Percentiles rank a stretch among this genome's conserved stretches.
Evolutionary conservation across 2,888 invertebrate species (phyloP).

Genomic region (Nomada fabriciana): DNA sequence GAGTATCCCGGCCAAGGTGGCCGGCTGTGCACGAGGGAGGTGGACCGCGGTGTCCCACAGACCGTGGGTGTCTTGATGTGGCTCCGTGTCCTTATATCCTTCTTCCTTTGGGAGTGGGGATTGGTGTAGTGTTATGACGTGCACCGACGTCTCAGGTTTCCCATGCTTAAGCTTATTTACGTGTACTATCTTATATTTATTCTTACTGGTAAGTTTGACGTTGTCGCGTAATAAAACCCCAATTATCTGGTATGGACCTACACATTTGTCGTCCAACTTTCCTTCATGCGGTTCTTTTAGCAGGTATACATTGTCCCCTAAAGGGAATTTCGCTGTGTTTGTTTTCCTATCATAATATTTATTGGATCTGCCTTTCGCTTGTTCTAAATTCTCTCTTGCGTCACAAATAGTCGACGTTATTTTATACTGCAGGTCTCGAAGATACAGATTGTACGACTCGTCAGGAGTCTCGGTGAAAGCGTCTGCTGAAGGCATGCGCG

Average conservation of each 20-base stretch:
- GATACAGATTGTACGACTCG: neutral
- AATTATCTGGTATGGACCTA: neutral
- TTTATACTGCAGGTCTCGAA: neutral
- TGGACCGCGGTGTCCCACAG: too few relatives aligned
- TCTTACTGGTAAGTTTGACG: neutral
- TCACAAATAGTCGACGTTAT: neutral
- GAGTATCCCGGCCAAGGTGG: too few relatives aligned
- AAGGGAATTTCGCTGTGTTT: neutral
- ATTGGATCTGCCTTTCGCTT: neutral
- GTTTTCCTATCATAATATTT: neutral
- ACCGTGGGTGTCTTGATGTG: too few relatives aligned
- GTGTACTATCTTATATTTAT: neutral
- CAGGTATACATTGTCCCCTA: neutral
- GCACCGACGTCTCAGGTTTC: too few relatives aligned
- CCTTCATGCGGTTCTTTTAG: neutral
- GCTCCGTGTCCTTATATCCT: too few relatives aligned
- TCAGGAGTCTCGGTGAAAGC: neutral
- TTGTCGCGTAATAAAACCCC: neutral
- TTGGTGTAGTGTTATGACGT: neutral
- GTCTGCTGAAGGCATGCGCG: neutral
- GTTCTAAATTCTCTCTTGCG: neutral
- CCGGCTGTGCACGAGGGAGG: too few relatives aligned
- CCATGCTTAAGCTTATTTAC: neutral
- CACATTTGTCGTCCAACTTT: constrained; percentile 23
- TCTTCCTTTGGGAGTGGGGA: neutral